phyloP scores from a whole-genome alignment of 1,140 invertebrate genomes.

The Myzus persicae region DNA sequence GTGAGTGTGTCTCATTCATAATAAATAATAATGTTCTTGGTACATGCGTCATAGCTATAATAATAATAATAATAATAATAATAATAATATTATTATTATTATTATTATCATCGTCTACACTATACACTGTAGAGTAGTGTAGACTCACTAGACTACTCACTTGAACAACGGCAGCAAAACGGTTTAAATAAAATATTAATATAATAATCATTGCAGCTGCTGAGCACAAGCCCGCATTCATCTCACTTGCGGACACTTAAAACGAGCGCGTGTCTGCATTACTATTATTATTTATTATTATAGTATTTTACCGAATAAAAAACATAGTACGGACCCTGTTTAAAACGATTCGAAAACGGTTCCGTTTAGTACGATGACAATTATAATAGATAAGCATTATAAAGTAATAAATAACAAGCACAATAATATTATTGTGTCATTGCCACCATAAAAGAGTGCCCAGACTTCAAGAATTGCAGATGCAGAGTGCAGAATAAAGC shows the following conservation, averaged over 20 bases:
- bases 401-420: not conserved
- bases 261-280: constrained; percentile 5
- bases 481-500: no score
- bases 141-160: not conserved
- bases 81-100: no score
- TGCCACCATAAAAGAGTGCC: no score
- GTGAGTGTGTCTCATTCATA: not conserved
- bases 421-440: not conserved
- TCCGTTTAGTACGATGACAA: not conserved
- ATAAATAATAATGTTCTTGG: not conserved
- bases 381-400: not conserved
- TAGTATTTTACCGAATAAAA: not conserved
- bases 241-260: not conserved
- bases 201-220: constrained; percentile 8
- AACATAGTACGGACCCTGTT: not conserved
- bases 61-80: not conserved
- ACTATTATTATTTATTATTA: not conserved
- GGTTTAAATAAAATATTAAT: constrained; percentile 7
- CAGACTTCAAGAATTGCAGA: no score
- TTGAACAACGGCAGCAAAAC: not conserved
- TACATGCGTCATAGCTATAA: not conserved
- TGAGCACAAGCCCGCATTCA: not conserved
- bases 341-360: not conserved
- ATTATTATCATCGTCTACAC: not conserved
- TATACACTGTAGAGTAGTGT: not conserved